A percentile compares a stretch with the other conserved stretches of the same genome.
Evolutionary conservation across 2,888 invertebrate genomes (phyloP).

Genomic region (Ormyrus rosae): DNA sequence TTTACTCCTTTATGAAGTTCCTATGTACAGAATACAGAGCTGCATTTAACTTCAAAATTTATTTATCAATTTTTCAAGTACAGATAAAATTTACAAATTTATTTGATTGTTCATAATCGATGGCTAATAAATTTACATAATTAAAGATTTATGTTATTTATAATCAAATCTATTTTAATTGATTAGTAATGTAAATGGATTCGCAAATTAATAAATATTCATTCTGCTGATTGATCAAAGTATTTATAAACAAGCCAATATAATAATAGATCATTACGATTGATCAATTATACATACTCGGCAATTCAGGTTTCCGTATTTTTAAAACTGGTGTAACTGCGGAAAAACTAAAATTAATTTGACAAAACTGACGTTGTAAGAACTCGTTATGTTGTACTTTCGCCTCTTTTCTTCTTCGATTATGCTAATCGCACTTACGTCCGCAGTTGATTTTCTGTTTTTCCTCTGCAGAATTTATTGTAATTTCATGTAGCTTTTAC

Average conservation of each 20-base stretch:
- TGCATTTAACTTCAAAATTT: no score
- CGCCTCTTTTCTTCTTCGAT: slow-evolving; percentile 21
- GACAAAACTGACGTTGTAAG: neutral
- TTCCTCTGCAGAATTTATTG: neutral
- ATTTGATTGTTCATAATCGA: no score
- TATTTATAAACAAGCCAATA: neutral
- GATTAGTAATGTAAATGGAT: neutral
- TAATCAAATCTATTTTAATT: neutral
- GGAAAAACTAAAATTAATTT: slow-evolving; percentile 19
- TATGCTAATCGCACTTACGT: slow-evolving; percentile 23
- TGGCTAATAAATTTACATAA: neutral
- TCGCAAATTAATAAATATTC: neutral
- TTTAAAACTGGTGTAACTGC: neutral
- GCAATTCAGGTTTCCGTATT: neutral
- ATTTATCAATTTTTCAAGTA: no score
- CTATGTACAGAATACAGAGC: no score
- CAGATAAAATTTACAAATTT: no score
- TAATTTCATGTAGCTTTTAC: slow-evolving; percentile 11
- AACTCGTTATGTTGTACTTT: slow-evolving; percentile 20
- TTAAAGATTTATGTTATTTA: no score
- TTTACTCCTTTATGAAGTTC: no score
- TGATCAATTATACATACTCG: neutral
- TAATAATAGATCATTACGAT: neutral
- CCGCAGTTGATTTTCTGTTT: neutral
- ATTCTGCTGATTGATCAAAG: neutral